Evolutionary conservation across 2,797 vertebrate species (phyloP).

Genomic region (Myoxocephalus aenaeus): DNA sequence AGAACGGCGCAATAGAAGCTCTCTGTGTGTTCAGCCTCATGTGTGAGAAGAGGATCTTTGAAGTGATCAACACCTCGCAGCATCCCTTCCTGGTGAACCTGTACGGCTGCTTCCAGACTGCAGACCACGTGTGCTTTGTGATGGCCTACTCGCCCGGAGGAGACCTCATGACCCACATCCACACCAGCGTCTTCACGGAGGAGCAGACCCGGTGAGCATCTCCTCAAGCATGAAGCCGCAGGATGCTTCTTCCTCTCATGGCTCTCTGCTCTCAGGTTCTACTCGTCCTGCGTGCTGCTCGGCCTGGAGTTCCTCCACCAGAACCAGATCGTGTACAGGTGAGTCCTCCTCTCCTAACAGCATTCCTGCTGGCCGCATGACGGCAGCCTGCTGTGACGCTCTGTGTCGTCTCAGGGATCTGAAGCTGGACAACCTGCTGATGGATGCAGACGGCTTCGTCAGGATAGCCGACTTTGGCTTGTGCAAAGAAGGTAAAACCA

Average conservation of each 20-base stretch:
- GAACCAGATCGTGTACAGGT: constrained; percentile 96
- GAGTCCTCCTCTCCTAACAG: constrained; percentile 36
- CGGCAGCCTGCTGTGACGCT: not conserved
- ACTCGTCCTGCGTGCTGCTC: constrained; percentile 92
- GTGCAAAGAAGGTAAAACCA: constrained; percentile 82
- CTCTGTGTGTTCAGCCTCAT: constrained; percentile 83
- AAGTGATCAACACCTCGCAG: constrained; percentile 87
- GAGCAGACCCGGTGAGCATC: constrained; percentile 83
- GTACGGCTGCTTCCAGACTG: constrained; percentile 94
- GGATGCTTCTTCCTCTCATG: not conserved
- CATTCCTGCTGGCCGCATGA: not conserved
- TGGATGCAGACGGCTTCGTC: constrained; percentile 93
- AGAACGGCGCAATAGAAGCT: no score
- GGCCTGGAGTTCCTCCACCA: constrained; percentile 96
- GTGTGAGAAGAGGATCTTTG: constrained; percentile 95
- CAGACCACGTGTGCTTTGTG: constrained; percentile 93
- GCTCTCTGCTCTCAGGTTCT: constrained; percentile 85
- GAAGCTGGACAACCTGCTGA: constrained; percentile 94
- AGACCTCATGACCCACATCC: constrained; percentile 97
- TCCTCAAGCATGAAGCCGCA: not conserved
- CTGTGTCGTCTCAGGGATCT: constrained; percentile 85
- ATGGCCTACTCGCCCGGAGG: constrained; percentile 95
- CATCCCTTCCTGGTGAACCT: constrained; percentile 97
- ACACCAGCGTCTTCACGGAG: constrained; percentile 90
- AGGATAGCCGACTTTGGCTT: constrained; percentile 95